Base-by-base conservation (phyloP, 2,797 vertebrate species). In the Rhinogobio ventralis region DNA sequence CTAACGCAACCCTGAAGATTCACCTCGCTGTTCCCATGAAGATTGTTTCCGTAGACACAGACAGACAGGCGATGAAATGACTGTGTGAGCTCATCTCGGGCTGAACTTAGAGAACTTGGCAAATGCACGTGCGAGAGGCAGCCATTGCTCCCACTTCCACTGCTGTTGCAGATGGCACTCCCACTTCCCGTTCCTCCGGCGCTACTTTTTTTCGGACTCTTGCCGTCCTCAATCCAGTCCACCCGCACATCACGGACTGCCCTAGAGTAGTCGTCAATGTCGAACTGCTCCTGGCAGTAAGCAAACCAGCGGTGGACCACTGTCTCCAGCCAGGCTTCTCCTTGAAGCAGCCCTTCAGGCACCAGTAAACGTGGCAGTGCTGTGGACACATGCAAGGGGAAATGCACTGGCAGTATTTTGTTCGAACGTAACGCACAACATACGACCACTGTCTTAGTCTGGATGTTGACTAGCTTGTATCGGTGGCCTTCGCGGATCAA, bases 381-480 rank as follows among this genome's bases (percentile, higher is more conserved):
- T 15, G 95, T 96, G 0, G 96, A 92, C 90, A 96, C 91, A 83
- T 98, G 97, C 88, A 99, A 94, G 23, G 97, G 97, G 79, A 99
- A 99, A 91, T 99, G 97, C 92, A 96, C 89, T 78, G 98, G 98
- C 87, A 97, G 93, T 76, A 99, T 95, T 93, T 97, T 97, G 94
- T 96, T 97, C 89, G 95, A 95, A 0, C 97, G 96, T 79, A 99
- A 92, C 15, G 96, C 91, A 0, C 97, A 98, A 92, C 98, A 98
- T 72, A 99, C 97, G 1, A 98, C 98, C 87, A 99, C 98, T 0
- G 98, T 99, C 94, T 98, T 98, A n/a, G 98, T 99, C 86, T 98
- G 98, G 80, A 99, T 96, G 93, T 99, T 99, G 81, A 99, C 98
- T 30, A 99, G 94, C 89, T 99, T 99, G 93, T 99, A 99, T 89